phyloP scores from a whole-genome alignment of 2,113 vertebrate genomes.

The Eidolon helvum region DNA sequence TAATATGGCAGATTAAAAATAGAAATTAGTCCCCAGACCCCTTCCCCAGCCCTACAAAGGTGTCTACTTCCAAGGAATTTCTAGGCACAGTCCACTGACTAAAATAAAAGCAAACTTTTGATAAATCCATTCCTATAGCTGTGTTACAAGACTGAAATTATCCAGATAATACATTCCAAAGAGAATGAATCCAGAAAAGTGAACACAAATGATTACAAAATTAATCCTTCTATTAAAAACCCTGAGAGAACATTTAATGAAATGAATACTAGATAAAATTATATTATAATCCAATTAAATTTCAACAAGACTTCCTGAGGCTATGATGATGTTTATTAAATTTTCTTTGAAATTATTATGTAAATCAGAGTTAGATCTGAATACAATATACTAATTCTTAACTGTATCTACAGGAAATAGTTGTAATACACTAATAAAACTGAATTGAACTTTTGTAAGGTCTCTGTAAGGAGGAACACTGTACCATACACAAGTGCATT shows the following conservation, averaged over 20 bases:
- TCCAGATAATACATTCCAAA: slow-evolving; percentile 41
- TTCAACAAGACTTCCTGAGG: slow-evolving; percentile 69
- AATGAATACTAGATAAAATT: slow-evolving; percentile 69
- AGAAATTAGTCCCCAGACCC: not conserved
- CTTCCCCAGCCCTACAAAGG: not conserved
- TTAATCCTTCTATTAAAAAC: slow-evolving; percentile 77
- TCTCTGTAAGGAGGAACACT: fast-evolving
- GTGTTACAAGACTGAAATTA: not conserved
- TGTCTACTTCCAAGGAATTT: not conserved
- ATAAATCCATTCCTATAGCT: not conserved
- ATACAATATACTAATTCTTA: not conserved
- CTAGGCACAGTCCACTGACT: not conserved
- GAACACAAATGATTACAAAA: slow-evolving; percentile 62
- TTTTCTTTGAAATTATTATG: slow-evolving; percentile 66
- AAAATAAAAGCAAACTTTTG: not conserved
- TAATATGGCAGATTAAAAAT: not conserved
- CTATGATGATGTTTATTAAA: slow-evolving; percentile 70
- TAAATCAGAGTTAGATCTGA: slow-evolving; percentile 47
- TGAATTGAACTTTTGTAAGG: not conserved
- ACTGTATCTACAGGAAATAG: not conserved
- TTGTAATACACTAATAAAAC: not conserved
- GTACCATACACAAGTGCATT: not conserved
- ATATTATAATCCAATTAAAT: slow-evolving; percentile 76
- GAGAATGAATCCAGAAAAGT: slow-evolving; percentile 22
- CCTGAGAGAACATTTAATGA: slow-evolving; percentile 53